Evolutionary conservation across 2,113 vertebrate species (phyloP).

Genomic region (Engystomops pustulosus): DNA sequence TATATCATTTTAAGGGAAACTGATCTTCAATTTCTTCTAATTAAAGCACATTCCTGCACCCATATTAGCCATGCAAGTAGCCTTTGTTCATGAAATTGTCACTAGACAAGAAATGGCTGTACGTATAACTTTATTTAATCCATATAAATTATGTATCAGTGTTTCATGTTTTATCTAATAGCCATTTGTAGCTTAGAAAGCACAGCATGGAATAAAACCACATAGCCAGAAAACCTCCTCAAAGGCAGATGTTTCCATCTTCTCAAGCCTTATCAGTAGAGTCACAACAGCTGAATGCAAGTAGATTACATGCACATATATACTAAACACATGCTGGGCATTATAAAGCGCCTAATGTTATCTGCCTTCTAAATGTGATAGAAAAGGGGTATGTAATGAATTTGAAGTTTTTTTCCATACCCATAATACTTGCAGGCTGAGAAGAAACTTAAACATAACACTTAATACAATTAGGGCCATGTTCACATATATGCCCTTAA

Average conservation of each 20-base stretch:
- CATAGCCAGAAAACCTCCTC: background rate
- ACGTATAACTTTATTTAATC: background rate
- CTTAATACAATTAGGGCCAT: no score
- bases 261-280: background rate
- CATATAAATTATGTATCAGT: background rate
- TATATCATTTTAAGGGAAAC: no score
- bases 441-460: background rate
- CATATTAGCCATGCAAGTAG: background rate
- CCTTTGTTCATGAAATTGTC: background rate
- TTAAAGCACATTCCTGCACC: no score
- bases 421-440: background rate
- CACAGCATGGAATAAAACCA: background rate
- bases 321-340: background rate
- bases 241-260: background rate
- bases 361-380: background rate
- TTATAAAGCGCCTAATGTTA: background rate
- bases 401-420: background rate
- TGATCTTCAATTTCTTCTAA: no score
- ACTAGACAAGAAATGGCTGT: background rate
- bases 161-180: constrained; percentile 1
- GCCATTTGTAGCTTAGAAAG: background rate
- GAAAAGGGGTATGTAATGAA: background rate
- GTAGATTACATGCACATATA: background rate
- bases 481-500: no score
- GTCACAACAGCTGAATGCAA: background rate